Evolutionary conservation across 2,888 invertebrate genomes (phyloP).

Genomic region (Limnephilus auricula): DNA sequence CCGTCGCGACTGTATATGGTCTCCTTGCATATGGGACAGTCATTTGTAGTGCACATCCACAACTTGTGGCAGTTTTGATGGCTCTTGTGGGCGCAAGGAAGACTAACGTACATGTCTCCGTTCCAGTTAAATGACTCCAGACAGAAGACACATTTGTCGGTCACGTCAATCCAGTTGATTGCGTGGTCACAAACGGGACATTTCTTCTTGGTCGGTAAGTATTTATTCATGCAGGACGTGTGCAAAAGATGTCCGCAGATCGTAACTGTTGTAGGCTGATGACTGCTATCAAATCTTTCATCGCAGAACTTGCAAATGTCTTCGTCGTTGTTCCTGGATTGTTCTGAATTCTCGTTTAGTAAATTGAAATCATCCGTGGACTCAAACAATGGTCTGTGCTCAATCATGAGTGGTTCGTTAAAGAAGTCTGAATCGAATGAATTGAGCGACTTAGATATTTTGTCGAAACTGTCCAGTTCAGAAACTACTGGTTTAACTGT

Average conservation of each 20-base stretch:
- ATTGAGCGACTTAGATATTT: not conserved
- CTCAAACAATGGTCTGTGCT: not conserved
- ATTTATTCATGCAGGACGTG: conserved; percentile 12
- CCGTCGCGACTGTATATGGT: not conserved
- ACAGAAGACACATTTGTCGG: conserved; percentile 15
- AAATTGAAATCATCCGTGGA: not conserved
- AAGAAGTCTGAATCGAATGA: not conserved
- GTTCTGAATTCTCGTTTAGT: not conserved
- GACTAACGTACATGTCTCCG: not conserved
- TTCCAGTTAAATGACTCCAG: not conserved
- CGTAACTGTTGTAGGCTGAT: not conserved
- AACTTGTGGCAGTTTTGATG: not conserved
- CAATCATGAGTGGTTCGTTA: not conserved
- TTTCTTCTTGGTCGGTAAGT: not conserved
- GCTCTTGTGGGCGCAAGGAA: not conserved
- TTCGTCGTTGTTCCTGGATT: not conserved
- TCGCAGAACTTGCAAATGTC: not conserved
- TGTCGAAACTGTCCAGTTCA: not conserved
- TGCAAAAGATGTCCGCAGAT: conserved; percentile 21
- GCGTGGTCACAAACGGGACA: not conserved
- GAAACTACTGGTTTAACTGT: not conserved
- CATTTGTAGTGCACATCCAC: not conserved
- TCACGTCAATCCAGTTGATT: not conserved
- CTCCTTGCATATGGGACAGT: not conserved
- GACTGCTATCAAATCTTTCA: not conserved